A percentile compares a stretch with the other conserved stretches of the same genome.
Evolutionary conservation across 1,140 invertebrate species (phyloP).

Genomic region (Calliopsis andreniformis): DNA sequence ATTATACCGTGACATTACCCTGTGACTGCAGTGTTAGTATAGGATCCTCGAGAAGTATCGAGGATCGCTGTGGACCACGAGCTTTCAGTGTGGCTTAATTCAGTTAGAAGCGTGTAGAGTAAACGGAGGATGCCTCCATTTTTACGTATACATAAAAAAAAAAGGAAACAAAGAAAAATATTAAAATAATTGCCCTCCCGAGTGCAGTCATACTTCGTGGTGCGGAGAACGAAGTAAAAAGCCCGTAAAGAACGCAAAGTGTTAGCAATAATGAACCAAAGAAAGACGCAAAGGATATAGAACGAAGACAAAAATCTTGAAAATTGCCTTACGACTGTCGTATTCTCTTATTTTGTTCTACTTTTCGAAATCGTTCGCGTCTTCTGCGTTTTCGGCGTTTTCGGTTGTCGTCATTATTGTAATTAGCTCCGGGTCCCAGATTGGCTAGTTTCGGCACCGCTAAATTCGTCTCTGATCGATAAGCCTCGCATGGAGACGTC

Average conservation of each 20-base stretch:
- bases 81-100: neutral
- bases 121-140: neutral
- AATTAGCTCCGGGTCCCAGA: slow-evolving; percentile 55
- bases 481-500: slow-evolving; percentile 43
- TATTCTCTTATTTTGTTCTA: no score
- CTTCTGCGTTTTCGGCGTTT: slow-evolving; percentile 45
- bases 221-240: slow-evolving; percentile 5
- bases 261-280: neutral
- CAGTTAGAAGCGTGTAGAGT: slow-evolving; percentile 1
- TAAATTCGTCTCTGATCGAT: slow-evolving; percentile 58
- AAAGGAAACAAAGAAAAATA: slow-evolving; percentile 1
- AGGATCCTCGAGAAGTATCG: neutral
- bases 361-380: slow-evolving; percentile 60
- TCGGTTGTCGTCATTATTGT: slow-evolving; percentile 42
- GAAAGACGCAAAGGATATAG: neutral
- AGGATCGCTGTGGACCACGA: neutral
- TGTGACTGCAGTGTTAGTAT: slow-evolving; percentile 24
- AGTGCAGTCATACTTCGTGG: slow-evolving; percentile 14
- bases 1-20: slow-evolving; percentile 39
- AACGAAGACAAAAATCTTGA: slow-evolving; percentile 26
- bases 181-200: neutral
- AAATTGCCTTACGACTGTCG: slow-evolving; percentile 55
- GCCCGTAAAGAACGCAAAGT: neutral
- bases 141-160: neutral
- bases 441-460: slow-evolving; percentile 42